Evolutionary conservation across 35 echinoderm and acorn worm species (phyloP), one percentile per base, ranked within the genome.

Genomic region (Patiria miniata): DNA sequence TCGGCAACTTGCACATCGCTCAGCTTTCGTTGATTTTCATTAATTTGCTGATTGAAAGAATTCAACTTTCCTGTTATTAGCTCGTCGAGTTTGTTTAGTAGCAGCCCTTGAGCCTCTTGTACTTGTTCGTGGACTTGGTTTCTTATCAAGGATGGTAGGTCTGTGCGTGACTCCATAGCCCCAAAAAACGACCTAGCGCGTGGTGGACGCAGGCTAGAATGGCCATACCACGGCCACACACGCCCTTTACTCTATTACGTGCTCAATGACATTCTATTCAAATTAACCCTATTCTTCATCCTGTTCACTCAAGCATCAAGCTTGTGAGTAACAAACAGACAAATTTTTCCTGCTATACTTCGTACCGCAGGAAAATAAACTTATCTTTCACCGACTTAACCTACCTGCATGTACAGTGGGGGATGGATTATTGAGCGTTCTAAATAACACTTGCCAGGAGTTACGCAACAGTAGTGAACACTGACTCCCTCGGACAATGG

Each of bases 1-100:
- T 68, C 23, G 8, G 60, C 60, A n/a, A 68, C 60, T 26, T 68
- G 60, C n/a, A 68, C 60, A 8, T 68, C 60, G 60, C 60, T 68
- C 22, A 68, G 16, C 60, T 28, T 68, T 68, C 60, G 60, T 68
- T 68, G 15, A 57, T 7, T 57, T 57, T 57, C 54, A 57, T 57
- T 57, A 57, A 68, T 68, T 26, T 68, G 60, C 23, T 68, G 60
- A 1, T 1, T 17, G 60, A 68, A 68, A n/a, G n/a, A 17, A 26
- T 23, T 68, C 7, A 68, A 29, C 58, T 61, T 61, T 4, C 2
- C 5, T 4, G 5, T 7, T 4, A 61, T 61, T 5, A 61, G 58
- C 5, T 61, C 58, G 18, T 61, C 58, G 2, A 61, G 26, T 19
- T 61, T 61, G 58, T 61, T 47, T 12, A 47, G 42, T 12, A 47